phyloP scores from a whole-genome alignment of 35 echinoderm and acorn worm genomes.

The Eucidaris tribuloides region DNA sequence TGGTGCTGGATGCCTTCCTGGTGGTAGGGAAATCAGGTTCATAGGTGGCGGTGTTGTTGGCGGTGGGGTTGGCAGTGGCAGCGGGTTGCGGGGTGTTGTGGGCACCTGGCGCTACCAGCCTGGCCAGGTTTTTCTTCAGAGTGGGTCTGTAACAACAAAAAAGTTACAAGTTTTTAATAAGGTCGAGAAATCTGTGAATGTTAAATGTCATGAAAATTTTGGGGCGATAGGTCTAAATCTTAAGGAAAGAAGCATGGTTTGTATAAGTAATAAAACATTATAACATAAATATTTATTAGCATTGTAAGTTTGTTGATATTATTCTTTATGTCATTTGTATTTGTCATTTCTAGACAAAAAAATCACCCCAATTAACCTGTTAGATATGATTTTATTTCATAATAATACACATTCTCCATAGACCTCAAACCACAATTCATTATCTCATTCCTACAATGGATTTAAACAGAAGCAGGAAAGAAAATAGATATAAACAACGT shows the following conservation, averaged over 20 bases:
- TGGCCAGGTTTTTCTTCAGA: conserved; percentile 84
- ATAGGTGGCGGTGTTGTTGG: conserved; percentile 12
- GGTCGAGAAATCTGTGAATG: too few relatives aligned
- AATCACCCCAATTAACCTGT: neutral
- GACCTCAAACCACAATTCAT: neutral
- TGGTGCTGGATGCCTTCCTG: conserved; percentile 18
- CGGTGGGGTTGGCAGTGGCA: neutral
- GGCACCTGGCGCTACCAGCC: conserved; percentile 27
- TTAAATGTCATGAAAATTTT: too few relatives aligned
- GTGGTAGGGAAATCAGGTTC: conserved; percentile 57
- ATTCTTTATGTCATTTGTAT: neutral
- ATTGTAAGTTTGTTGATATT: too few relatives aligned
- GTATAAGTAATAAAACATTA: too few relatives aligned
- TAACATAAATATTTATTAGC: too few relatives aligned
- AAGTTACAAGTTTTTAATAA: too few relatives aligned
- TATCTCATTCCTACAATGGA: neutral
- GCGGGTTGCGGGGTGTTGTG: neutral
- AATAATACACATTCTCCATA: neutral
- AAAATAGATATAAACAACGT: too few relatives aligned
- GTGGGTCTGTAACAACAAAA: conserved; percentile 53
- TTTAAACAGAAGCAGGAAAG: too few relatives aligned
- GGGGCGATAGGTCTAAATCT: too few relatives aligned
- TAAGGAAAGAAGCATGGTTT: too few relatives aligned
- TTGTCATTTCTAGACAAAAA: neutral
- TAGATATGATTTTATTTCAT: neutral